A percentile compares a stretch with the other conserved stretches of the same genome.
Conservation (phyloP, 1,140 invertebrate species). For the Pararge aegeria region DNA sequence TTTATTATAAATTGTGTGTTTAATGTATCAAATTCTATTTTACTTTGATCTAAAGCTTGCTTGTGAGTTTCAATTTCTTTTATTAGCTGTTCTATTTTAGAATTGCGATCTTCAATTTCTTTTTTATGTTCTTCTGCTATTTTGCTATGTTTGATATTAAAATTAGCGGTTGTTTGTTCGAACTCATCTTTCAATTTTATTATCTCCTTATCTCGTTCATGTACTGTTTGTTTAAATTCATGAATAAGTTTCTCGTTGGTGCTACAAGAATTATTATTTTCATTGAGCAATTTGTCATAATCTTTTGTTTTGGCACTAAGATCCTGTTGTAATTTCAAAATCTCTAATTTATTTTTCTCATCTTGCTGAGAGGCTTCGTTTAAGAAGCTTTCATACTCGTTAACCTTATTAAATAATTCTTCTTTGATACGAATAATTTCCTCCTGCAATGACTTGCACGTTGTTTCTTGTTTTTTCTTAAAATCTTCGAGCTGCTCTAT, state of each 20-base stretch:
- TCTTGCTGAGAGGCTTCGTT: slow-evolving; percentile 70
- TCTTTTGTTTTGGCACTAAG: slow-evolving; percentile 63
- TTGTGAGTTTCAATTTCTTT: slow-evolving; percentile 79
- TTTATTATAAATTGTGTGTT: slow-evolving; percentile 65
- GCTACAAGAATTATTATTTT: slow-evolving; percentile 44
- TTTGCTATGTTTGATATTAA: slow-evolving; percentile 69
- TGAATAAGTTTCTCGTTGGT: slow-evolving; percentile 65
- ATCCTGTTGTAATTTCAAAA: slow-evolving; percentile 65
- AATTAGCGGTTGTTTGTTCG: slow-evolving; percentile 67
- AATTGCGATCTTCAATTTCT: slow-evolving; percentile 71
- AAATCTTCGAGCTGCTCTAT: slow-evolving; percentile 72
- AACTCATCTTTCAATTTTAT: slow-evolving; percentile 71
- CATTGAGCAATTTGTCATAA: slow-evolving; percentile 61
- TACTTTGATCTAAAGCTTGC: slow-evolving; percentile 69
- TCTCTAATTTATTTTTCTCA: slow-evolving; percentile 66
- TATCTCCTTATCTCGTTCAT: slow-evolving; percentile 72
- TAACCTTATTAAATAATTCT: slow-evolving; percentile 64
- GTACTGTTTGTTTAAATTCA: slow-evolving; percentile 70
- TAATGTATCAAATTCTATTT: slow-evolving; percentile 64
- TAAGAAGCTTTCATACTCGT: slow-evolving; percentile 69
- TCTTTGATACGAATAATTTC: slow-evolving; percentile 64
- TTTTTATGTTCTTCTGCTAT: slow-evolving; percentile 74
- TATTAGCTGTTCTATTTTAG: slow-evolving; percentile 67
- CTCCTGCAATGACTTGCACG: slow-evolving; percentile 63
- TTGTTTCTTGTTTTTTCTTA: slow-evolving; percentile 75